Evolutionary conservation across 2,797 vertebrate species (phyloP).

Genomic region (Sphaeramia orbicularis): DNA sequence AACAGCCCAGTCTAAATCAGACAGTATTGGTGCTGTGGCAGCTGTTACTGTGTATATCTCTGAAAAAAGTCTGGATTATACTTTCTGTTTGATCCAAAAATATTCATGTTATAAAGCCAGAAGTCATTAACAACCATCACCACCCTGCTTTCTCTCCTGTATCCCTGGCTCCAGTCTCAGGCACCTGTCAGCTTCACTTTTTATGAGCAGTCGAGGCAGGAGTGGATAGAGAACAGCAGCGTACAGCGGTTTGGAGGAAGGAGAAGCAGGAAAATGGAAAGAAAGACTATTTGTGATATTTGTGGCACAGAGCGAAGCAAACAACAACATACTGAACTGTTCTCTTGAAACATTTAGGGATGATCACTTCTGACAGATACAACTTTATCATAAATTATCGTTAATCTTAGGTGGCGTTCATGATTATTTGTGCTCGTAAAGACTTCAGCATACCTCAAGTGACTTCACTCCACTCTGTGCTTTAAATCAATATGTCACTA

Average conservation of each 20-base stretch:
- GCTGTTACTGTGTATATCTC: slow-evolving; percentile 12
- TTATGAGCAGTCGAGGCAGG: slow-evolving; percentile 59
- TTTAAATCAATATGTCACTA: background rate
- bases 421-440: background rate
- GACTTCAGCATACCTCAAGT: background rate
- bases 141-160: slow-evolving; percentile 7
- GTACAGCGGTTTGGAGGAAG: slow-evolving; percentile 23
- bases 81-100: slow-evolving; percentile 21
- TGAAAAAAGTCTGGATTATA: slow-evolving; percentile 2
- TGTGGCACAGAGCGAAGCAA: slow-evolving; percentile 8
- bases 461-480: background rate
- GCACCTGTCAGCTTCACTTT: slow-evolving; percentile 76
- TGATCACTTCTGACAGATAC: background rate
- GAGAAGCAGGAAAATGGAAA: slow-evolving; percentile 24
- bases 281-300: slow-evolving; percentile 52
- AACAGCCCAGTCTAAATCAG: background rate
- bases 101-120: slow-evolving; percentile 33
- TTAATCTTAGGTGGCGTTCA: background rate
- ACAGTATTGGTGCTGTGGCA: background rate
- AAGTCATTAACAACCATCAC: slow-evolving; percentile 36
- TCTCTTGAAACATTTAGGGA: background rate
- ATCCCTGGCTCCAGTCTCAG: slow-evolving; percentile 66
- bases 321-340: background rate
- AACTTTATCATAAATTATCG: background rate
- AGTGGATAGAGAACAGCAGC: slow-evolving; percentile 48